Percentiles rank a stretch among this genome's conserved stretches.
Conservation (phyloP, 1,140 invertebrate species). For the Pygmarrhopalites habei region DNA sequence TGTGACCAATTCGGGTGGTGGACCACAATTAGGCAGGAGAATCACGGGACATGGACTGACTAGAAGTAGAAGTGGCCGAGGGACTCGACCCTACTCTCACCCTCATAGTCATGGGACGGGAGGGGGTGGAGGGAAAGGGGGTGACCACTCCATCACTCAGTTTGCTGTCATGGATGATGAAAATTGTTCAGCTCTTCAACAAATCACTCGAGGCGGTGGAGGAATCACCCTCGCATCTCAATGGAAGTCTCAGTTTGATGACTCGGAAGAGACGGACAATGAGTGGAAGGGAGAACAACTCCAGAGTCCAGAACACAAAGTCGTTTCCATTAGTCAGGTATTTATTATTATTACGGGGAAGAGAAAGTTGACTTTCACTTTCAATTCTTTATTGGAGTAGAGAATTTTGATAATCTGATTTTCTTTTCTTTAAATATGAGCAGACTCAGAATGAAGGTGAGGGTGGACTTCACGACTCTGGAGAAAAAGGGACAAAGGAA, state of each 20-base stretch:
- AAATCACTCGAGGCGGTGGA: slow-evolving; percentile 57
- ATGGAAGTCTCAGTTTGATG: slow-evolving; percentile 91
- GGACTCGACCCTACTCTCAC: slow-evolving; percentile 38
- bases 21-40: slow-evolving; percentile 25
- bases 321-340: slow-evolving; percentile 37
- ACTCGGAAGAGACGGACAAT: slow-evolving; percentile 83
- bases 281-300: slow-evolving; percentile 79
- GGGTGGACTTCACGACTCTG: slow-evolving; percentile 19
- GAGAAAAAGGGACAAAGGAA: slow-evolving; percentile 28
- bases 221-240: slow-evolving; percentile 77
- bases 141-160: slow-evolving; percentile 67
- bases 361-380: no score
- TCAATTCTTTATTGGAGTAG: no score
- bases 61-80: slow-evolving; percentile 33
- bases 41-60: slow-evolving; percentile 16
- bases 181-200: slow-evolving; percentile 77
- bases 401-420: slow-evolving; percentile 7
- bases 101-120: slow-evolving; percentile 37
- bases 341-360: neutral
- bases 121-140: slow-evolving; percentile 44
- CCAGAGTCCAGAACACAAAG: slow-evolving; percentile 61
- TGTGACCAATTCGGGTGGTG: slow-evolving; percentile 15
- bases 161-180: slow-evolving; percentile 90
- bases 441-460: slow-evolving; percentile 21
- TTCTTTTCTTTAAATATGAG: no score